phyloP scores from a whole-genome alignment of 2,888 invertebrate genomes.

The Muschampia plurimacula region DNA sequence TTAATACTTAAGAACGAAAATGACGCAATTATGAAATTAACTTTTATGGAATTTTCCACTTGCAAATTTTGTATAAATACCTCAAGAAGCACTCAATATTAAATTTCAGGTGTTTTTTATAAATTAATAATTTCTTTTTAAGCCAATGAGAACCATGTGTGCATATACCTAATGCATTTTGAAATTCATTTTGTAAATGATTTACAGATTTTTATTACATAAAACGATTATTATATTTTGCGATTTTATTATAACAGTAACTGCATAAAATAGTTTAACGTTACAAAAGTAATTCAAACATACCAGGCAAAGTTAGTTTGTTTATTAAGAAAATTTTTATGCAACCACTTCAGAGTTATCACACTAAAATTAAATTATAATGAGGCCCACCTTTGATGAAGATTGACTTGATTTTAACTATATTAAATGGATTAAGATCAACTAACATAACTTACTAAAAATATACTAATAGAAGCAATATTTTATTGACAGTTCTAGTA shows the following conservation, averaged over 20 bases:
- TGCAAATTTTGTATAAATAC: neutral
- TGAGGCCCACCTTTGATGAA: conserved; percentile 72
- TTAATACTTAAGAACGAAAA: neutral
- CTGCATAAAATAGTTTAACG: conserved; percentile 31
- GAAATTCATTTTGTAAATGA: neutral
- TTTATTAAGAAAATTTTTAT: conserved; percentile 79
- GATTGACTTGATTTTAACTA: conserved; percentile 74
- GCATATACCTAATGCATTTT: neutral
- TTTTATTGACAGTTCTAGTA: conserved; percentile 75
- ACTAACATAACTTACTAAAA: conserved; percentile 79
- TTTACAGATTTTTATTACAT: neutral
- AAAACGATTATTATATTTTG: neutral
- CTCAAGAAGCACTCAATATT: neutral
- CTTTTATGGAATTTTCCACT: neutral
- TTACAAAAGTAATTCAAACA: conserved; percentile 57
- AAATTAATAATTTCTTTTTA: neutral
- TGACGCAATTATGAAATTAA: neutral
- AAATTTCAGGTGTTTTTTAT: neutral
- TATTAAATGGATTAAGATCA: conserved; percentile 71
- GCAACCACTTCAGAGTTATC: conserved; percentile 81
- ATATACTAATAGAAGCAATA: conserved; percentile 81
- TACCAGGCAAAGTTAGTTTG: conserved; percentile 81
- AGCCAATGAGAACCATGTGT: neutral
- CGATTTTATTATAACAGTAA: conserved; percentile 6
- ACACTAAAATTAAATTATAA: conserved; percentile 83